Conservation (phyloP, 1,140 invertebrate genomes). For the Agrypnia vestita region DNA sequence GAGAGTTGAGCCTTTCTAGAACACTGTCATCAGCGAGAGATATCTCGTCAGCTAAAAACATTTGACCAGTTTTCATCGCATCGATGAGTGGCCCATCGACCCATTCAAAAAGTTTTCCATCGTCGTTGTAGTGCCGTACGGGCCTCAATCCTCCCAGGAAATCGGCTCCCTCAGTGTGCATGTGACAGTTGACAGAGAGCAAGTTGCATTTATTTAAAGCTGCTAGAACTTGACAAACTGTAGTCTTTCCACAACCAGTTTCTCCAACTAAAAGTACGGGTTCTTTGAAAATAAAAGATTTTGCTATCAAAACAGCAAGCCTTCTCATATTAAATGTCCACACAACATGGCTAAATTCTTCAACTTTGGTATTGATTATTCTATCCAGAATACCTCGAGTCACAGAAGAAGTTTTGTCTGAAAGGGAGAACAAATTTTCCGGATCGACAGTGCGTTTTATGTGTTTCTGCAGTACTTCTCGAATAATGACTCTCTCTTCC, state of each 20-base stretch:
- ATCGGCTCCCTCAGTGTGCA: constrained; percentile 98
- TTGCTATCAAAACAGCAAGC: constrained; percentile 92
- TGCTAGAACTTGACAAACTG: constrained; percentile 92
- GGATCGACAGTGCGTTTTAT: constrained; percentile 86
- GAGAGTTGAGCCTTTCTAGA: constrained; percentile 96
- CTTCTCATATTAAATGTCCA: constrained; percentile 95
- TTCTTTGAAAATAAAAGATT: constrained; percentile 93
- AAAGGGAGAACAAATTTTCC: constrained; percentile 84
- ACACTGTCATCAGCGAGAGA: constrained; percentile 99
- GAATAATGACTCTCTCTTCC: constrained; percentile 86
- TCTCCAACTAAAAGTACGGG: constrained; percentile 97
- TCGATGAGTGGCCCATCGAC: constrained; percentile 95
- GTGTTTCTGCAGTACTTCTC: constrained; percentile 87
- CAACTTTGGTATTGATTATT: constrained; percentile 74
- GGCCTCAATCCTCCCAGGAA: constrained; percentile 97
- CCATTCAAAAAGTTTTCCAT: constrained; percentile 94
- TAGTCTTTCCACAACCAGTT: constrained; percentile 99
- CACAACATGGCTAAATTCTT: constrained; percentile 86
- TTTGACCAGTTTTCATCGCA: constrained; percentile 89
- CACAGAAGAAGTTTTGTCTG: constrained; percentile 83
- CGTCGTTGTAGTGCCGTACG: constrained; percentile 79
- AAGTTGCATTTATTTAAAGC: constrained; percentile 79
- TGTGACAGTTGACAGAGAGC: constrained; percentile 95
- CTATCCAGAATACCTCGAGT: constrained; percentile 82
- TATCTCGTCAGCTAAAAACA: constrained; percentile 99